Evolutionary conservation across 37 sponge, comb jelly and placozoan genomes (phyloP).

Genomic region (Mnemiopsis leidyi): DNA sequence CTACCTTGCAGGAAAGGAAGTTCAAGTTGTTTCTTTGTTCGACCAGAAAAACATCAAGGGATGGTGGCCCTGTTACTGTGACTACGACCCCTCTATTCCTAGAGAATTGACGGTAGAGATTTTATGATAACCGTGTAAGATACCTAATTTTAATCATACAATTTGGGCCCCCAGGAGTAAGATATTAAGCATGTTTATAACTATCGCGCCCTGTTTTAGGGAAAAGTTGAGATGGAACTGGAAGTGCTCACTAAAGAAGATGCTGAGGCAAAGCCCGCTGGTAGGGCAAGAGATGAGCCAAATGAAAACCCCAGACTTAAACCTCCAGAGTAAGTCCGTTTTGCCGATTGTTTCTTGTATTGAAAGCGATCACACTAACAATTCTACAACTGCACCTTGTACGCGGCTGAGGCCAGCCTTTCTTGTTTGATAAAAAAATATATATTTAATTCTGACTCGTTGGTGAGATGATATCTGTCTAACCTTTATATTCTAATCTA

Average conservation of each 20-base stretch:
- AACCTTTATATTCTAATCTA: no score
- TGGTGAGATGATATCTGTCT: no score
- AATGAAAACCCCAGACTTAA: constrained; percentile 69
- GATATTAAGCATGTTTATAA: neutral
- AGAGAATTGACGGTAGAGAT: constrained; percentile 41
- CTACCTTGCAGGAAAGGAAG: neutral
- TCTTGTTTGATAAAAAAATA: no score
- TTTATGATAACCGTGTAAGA: no score
- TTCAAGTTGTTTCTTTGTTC: constrained; percentile 66
- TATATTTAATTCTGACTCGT: no score
- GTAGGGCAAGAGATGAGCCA: constrained; percentile 69
- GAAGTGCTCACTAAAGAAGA: constrained; percentile 69
- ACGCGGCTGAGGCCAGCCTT: no score
- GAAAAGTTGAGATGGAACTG: constrained; percentile 72
- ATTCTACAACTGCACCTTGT: no score
- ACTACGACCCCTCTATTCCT: constrained; percentile 40
- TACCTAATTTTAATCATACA: no score
- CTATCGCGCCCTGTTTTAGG: constrained; percentile 26
- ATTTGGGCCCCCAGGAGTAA: no score
- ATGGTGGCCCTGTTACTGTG: constrained; percentile 71
- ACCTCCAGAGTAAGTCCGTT: constrained; percentile 67
- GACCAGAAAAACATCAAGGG: constrained; percentile 69
- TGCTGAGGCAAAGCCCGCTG: constrained; percentile 70
- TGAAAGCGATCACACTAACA: no score
- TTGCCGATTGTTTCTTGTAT: no score